These are phyloP conservation scores for Atta colombica DNA, from an alignment of 1,140 invertebrate species.

Conservation along the genomic window DNA sequence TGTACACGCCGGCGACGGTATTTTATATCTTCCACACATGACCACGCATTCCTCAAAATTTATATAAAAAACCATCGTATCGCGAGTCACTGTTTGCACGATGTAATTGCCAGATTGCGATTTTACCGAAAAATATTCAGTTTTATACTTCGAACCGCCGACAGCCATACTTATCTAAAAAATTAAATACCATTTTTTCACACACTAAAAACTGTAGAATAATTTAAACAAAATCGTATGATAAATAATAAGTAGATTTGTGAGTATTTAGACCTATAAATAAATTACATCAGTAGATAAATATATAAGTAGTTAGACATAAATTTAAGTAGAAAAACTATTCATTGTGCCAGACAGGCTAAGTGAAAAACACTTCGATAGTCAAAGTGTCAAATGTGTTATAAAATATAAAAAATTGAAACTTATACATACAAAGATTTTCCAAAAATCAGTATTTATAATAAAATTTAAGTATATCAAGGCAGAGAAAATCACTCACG, in stretches of 20 bases:
- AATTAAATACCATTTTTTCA: constrained; percentile 8
- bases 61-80: constrained; percentile 65
- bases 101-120: constrained; percentile 54
- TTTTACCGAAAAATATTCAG: constrained; percentile 44
- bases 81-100: constrained; percentile 54
- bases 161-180: background rate
- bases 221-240: background rate
- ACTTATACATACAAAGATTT: background rate
- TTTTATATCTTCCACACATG: constrained; percentile 48
- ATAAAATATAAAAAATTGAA: background rate
- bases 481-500: background rate
- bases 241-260: background rate
- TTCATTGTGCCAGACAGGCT: background rate
- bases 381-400: background rate
- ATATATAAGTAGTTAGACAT: background rate
- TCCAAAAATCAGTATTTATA: background rate
- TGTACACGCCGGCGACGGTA: constrained; percentile 47
- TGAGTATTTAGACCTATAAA: background rate
- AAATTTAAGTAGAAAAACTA: background rate
- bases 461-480: background rate
- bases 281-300: background rate
- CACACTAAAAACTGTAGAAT: background rate
- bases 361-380: background rate
- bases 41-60: constrained; percentile 61
- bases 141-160: background rate